Conservation (phyloP, 2,888 invertebrate species). For the Tiphia femorata region DNA sequence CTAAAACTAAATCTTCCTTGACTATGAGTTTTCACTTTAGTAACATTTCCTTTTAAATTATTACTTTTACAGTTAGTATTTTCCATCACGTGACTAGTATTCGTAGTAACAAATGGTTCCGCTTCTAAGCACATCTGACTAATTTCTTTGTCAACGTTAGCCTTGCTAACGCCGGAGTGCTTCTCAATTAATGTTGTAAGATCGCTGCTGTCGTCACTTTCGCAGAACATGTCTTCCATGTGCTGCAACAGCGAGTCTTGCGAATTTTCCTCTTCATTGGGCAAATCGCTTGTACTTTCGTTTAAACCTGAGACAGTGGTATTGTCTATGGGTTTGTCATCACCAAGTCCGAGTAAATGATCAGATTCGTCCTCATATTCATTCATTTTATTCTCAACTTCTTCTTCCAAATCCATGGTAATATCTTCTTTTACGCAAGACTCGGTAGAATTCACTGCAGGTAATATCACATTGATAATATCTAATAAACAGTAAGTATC, state of each 20-base stretch:
- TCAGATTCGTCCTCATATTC: too few species aligned
- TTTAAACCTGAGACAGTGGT: too few species aligned
- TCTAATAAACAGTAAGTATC: too few species aligned
- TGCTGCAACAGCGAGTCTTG: slow-evolving; percentile 59
- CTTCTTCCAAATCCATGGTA: slow-evolving; percentile 9
- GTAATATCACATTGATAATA: slow-evolving; percentile 18
- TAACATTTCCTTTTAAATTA: slow-evolving; percentile 1
- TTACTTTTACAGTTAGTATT: slow-evolving; percentile 18
- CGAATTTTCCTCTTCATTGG: slow-evolving; percentile 49
- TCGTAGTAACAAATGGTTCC: slow-evolving; percentile 14
- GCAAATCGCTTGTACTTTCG: too few species aligned
- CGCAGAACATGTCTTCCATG: slow-evolving; percentile 61
- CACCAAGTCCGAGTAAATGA: too few species aligned
- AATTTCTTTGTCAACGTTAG: slow-evolving; percentile 53
- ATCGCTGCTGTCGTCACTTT: slow-evolving; percentile 60
- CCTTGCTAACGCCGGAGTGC: slow-evolving; percentile 54
- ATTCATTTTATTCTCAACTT: slow-evolving; percentile 14
- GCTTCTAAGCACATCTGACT: slow-evolving; percentile 46
- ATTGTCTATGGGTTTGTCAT: too few species aligned
- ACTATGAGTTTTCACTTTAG: slow-evolving; percentile 16
- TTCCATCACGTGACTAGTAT: not conserved
- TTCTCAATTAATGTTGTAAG: slow-evolving; percentile 56
- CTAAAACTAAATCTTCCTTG: slow-evolving; percentile 49
- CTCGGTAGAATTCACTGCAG: slow-evolving; percentile 22
- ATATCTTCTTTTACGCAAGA: slow-evolving; percentile 7